Evolutionary conservation across 2,113 vertebrate genomes (phyloP), one percentile per base, ranked within the genome.

Genomic region (Ascaphus truei): DNA sequence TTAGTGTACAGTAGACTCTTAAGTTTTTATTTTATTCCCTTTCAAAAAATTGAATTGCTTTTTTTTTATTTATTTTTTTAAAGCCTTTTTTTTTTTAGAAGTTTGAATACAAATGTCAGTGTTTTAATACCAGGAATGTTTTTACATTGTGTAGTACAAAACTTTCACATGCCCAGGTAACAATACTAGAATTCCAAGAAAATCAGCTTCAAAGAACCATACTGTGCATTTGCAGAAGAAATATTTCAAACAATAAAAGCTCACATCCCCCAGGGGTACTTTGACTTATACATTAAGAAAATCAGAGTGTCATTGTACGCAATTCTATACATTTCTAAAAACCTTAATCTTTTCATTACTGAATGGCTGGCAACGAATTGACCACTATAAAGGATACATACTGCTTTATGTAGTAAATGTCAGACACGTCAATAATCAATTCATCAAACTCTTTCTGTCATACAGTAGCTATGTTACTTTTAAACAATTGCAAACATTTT

Each of bases 351-450:
- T 30, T 59, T 68, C 53, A 68, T 68, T 59, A 58, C 53, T 34
- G 30, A 23, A 48, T 68, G 65, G 15, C 53, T 68, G 58, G 22
- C 30, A 68, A 68, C 48, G 65, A 68, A 68, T 34, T 68, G 55
- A 59, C 65, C 55, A 59, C 65, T 56, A 36, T 13, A 55, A 68
- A 59, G 65, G 53, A 34, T 27, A 50, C 55, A 48, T 47, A 41
- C 65, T n/a, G 65, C 20, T 68, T 68, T 68, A 68, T 68, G 27
- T 33, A 58, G 65, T 26, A 50, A 68, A 68, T 68, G 65, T 68
- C 65, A 68, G 18, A 27, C 65, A 50, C 15, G 53, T 48, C 55
- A 59, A 48, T 58, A 57, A 22, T 57, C 39, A 68, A 58, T 58
- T 57, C 58, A 68, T 59, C 29, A 13, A 15, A 43, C 41, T 48